Evolutionary conservation across 2,888 invertebrate genomes (phyloP), one percentile per base, ranked within the genome.

Genomic region (Orchesellides sinensis): DNA sequence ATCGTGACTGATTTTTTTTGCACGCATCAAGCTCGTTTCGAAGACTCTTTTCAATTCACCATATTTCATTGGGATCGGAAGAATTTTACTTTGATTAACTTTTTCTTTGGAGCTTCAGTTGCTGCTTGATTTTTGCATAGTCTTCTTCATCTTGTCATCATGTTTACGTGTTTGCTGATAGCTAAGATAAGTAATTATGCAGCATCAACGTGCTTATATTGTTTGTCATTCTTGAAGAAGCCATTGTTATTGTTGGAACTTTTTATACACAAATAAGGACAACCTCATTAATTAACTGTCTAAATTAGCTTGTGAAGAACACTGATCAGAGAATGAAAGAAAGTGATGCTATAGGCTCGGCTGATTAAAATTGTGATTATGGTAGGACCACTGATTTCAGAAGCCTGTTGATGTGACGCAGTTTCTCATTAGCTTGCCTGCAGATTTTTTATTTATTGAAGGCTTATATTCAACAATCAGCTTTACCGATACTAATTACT

Each of bases 231-330:
- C 10, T 5, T 73, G 59, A 81, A 68, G 74, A 81, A 52, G 82
- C 72, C 45, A 74, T 74, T 77, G 69, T 69, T 61, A 75, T 70
- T 75, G 69, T 56, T 54, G 47, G 70, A 83, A 49, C 61, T n/a
- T n/a, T 69, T 69, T 59, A 72, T 72, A 40, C 54, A 59, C 83
- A 83, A 83, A 83, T 77, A 83, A 77, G 83, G 77, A 69, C 82
- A 70, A 19, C 47, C 77, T 77, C 83, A 75, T 83, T 77, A 83
- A 83, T 83, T 83, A 83, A 59, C 54, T 63, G 63, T 63, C 83
- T 40, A 77, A 83, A 70, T 61, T 23, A 65, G 59, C 73, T 19
- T 27, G 81, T 35, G 70, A 65, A 72, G n/a, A 68, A 75, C 40
- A 40, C n/a, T 59, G 32, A 52, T n/a, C n/a, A 52, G 52, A 52